Percentiles rank a stretch among this genome's conserved stretches.
These are phyloP conservation scores for Papilio polytes DNA, from an alignment of 1,140 invertebrate genomes.

Conservation along the genomic window DNA sequence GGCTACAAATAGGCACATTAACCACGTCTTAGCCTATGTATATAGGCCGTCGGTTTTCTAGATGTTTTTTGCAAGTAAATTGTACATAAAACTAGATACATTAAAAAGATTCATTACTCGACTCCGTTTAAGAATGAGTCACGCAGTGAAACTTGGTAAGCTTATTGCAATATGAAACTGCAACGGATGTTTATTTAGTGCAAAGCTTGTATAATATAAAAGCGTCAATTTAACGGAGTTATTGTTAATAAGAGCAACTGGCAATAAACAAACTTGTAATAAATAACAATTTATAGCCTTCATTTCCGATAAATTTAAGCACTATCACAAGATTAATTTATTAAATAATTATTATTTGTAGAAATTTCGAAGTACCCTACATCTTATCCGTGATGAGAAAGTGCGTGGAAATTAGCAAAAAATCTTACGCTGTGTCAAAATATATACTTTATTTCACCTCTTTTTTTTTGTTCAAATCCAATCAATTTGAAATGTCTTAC, in stretches of 20 bases:
- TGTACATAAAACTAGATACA: neutral
- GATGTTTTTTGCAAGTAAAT: neutral
- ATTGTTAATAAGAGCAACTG: neutral
- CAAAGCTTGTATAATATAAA: slow-evolving; percentile 18
- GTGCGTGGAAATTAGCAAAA: no score
- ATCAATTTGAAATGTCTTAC: slow-evolving; percentile 9
- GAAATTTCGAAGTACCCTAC: neutral
- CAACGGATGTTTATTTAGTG: slow-evolving; percentile 5
- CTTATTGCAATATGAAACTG: slow-evolving; percentile 4
- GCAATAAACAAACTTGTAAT: slow-evolving; percentile 13
- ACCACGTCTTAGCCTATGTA: no score
- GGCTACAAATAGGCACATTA: no score
- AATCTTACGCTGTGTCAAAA: neutral
- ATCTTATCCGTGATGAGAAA: no score
- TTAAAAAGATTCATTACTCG: slow-evolving; percentile 4
- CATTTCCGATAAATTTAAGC: slow-evolving; percentile 11
- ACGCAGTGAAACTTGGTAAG: slow-evolving; percentile 17
- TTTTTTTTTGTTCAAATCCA: neutral
- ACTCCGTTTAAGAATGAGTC: neutral
- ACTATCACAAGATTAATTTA: neutral
- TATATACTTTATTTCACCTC: neutral
- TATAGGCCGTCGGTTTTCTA: no score
- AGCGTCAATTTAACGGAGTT: neutral
- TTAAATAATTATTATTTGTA: neutral
- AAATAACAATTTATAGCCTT: neutral